A percentile compares a stretch with the other conserved stretches of the same genome.
These are phyloP conservation scores for Danio jaintianensis DNA, from an alignment of 2,797 vertebrate genomes.

Conservation along the genomic window DNA sequence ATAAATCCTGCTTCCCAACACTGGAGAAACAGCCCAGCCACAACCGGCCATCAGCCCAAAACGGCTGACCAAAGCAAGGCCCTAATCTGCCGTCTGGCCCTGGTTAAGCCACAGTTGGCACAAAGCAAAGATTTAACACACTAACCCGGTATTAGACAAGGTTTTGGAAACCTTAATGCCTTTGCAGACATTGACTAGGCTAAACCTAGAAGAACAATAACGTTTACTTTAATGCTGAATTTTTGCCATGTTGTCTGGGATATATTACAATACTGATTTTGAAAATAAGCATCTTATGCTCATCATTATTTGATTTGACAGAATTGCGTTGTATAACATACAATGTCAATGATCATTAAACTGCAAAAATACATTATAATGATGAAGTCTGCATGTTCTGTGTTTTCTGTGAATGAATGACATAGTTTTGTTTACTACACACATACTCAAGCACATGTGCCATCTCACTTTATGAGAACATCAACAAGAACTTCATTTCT, in stretches of 20 bases:
- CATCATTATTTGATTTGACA: too few relatives aligned
- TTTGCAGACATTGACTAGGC: neutral
- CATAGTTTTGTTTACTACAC: too few relatives aligned
- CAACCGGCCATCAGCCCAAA: conserved; percentile 49
- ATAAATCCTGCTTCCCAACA: conserved; percentile 41
- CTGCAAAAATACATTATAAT: too few relatives aligned
- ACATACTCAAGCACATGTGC: too few relatives aligned
- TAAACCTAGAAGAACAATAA: neutral
- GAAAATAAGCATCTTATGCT: too few relatives aligned
- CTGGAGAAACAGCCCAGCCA: conserved; percentile 42
- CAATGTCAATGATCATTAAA: too few relatives aligned
- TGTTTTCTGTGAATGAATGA: too few relatives aligned
- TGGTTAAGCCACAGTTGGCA: conserved; percentile 15
- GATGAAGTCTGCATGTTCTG: too few relatives aligned
- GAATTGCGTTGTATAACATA: too few relatives aligned
- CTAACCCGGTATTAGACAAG: conserved; percentile 42
- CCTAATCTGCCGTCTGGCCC: conserved; percentile 42
- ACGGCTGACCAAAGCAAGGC: conserved; percentile 40
- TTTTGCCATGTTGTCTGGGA: neutral
- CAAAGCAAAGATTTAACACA: conserved; percentile 38
- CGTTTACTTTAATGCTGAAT: neutral
- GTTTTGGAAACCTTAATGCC: conserved; percentile 38
- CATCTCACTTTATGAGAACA: too few relatives aligned
- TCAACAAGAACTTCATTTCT: too few relatives aligned
- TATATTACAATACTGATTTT: too few relatives aligned